Evolutionary conservation across 2,888 invertebrate genomes (phyloP).

Genomic region (Tetanocera ferruginea): DNA sequence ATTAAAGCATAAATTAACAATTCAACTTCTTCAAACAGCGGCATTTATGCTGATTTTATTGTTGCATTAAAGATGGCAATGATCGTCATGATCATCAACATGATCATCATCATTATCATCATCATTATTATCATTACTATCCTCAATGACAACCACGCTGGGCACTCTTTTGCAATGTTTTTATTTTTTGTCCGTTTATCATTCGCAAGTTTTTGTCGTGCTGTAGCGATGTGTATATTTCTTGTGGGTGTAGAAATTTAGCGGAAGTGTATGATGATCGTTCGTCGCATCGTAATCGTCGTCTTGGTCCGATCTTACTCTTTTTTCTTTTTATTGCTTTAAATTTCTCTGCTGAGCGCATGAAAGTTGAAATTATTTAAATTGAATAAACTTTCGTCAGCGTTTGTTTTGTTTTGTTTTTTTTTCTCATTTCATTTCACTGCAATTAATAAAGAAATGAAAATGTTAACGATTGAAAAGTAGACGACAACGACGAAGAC

Average conservation of each 20-base stretch:
- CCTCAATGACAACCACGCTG: neutral
- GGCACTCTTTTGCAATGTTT: neutral
- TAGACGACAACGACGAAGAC: neutral
- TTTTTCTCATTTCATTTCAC: slow-evolving; percentile 44
- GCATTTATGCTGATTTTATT: slow-evolving; percentile 20
- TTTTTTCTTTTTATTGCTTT: slow-evolving; percentile 28
- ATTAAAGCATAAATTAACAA: neutral
- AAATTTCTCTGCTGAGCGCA: slow-evolving; percentile 44
- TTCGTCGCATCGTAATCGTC: neutral
- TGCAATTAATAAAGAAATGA: too few relatives aligned
- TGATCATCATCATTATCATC: slow-evolving; percentile 48
- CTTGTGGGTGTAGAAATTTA: slow-evolving; percentile 44
- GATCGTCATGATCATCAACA: neutral
- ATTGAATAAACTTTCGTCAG: slow-evolving; percentile 58
- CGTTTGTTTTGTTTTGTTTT: slow-evolving; percentile 50
- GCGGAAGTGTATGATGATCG: slow-evolving; percentile 42
- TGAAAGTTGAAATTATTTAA: slow-evolving; percentile 65
- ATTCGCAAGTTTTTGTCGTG: neutral
- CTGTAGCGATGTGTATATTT: neutral
- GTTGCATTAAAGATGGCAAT: neutral
- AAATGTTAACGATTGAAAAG: slow-evolving; percentile 15
- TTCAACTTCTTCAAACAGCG: neutral
- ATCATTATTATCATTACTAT: neutral
- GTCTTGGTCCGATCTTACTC: slow-evolving; percentile 21
- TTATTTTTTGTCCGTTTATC: neutral